A percentile compares a stretch with the other conserved stretches of the same genome.
Evolutionary conservation across 2,797 vertebrate species (phyloP).

Genomic region (Micrastur ruficollis): DNA sequence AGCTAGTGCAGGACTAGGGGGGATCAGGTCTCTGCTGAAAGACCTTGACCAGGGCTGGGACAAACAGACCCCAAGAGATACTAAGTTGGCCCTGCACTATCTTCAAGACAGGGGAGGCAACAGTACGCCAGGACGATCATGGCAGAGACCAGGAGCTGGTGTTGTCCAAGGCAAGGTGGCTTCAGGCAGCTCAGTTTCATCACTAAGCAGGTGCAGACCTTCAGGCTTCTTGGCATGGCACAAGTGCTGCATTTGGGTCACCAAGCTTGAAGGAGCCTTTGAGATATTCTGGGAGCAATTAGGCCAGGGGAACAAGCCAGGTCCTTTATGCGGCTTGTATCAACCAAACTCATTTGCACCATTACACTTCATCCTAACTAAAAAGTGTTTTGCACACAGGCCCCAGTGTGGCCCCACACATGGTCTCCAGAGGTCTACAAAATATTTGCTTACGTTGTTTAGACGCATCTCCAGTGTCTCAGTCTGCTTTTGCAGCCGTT

Average conservation of each 20-base stretch:
- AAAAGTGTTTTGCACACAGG: not conserved
- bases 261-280: constrained; percentile 11
- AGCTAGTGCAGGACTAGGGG: fast-evolving
- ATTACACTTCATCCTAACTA: not conserved
- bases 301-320: not conserved
- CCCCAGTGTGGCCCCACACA: not conserved
- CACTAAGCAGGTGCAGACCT: constrained; percentile 13
- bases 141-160: not conserved
- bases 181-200: not conserved
- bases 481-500: constrained; percentile 54
- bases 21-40: not conserved
- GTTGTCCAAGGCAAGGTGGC: not conserved
- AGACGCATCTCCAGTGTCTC: constrained; percentile 49
- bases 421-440: not conserved
- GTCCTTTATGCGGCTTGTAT: not conserved
- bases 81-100: not conserved
- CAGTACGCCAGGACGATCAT: fast-evolving
- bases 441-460: constrained; percentile 1
- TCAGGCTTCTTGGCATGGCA: not conserved
- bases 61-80: not conserved
- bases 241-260: constrained; percentile 4
- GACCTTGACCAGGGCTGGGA: not conserved
- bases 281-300: not conserved
- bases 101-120: not conserved
- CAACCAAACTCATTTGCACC: not conserved